Evolutionary conservation across 2,888 invertebrate species (phyloP), one percentile per base, ranked within the genome.

Genomic region (Trisateles emortualis): DNA sequence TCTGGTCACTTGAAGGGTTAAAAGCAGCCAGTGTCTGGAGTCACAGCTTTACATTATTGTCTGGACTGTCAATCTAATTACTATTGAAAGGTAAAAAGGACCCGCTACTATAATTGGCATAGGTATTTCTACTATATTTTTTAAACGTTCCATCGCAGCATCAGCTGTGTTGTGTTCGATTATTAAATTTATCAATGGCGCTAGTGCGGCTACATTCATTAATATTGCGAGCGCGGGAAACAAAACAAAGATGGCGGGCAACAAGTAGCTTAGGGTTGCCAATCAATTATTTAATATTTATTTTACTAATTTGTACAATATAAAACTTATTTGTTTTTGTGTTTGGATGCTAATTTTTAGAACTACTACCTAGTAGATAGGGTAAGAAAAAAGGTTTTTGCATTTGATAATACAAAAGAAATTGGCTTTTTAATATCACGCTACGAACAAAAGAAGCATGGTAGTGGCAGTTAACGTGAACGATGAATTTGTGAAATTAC

Each of bases 181-280:
- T 71, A 79, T 82, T 33, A 33, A 14, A 14, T 10, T 81, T 78
- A 78, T 80, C 79, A 83, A 80, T 78, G 80, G 65, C 47, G 64
- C 70, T 78, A 77, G 72, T 73, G 58, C 61, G 59, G 68, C 64
- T 67, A 60, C 76, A 68, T 75, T 75, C 75, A 78, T 82, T 76
- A 80, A 81, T 75, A 72, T 71, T 51, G 64, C 65, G 61, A 54
- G 59, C 64, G 59, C 61, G 69, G 63, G 68, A 72, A 79, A 76
- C 60, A 78, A 81, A 76, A 81, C 76, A 71, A 81, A 81, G 62
- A 78, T 78, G 77, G 75, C 68, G 29, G 67, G 73, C 73, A 59
- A 64, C 45, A 61, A 55, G 54, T 47, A 42, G 17, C 2, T 13
- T 47, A 76, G 77, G 76, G 77, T 55, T 77, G 64, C 10, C 64